These are phyloP conservation scores for Rhinoraja longicauda DNA, from an alignment of 2,797 vertebrate species.

Conservation along the genomic window DNA sequence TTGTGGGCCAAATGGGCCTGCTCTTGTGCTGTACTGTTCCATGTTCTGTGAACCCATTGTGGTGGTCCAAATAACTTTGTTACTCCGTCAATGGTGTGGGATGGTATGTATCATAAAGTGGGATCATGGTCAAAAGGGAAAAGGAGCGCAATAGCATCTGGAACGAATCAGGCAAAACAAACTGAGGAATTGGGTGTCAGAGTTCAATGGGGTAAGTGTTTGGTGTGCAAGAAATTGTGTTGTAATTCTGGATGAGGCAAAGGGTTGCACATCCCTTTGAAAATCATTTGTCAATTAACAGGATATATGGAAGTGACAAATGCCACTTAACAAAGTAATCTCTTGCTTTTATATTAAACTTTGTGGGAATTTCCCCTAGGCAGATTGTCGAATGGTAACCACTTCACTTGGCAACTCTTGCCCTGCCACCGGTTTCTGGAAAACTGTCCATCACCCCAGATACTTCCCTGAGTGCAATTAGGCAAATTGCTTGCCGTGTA, in stretches of 20 bases:
- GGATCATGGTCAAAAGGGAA: background rate
- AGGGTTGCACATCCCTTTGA: background rate
- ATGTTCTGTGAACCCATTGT: background rate
- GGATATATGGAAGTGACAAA: too few relatives aligned
- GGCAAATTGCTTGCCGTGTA: background rate
- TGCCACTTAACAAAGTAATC: too few relatives aligned
- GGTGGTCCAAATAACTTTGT: background rate
- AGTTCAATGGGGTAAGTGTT: background rate
- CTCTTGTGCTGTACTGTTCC: too few relatives aligned
- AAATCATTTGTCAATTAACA: background rate
- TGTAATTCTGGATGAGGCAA: background rate
- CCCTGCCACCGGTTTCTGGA: background rate
- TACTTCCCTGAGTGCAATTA: background rate
- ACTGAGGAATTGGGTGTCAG: background rate
- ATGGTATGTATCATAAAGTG: background rate
- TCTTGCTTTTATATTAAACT: too few relatives aligned
- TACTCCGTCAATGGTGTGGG: background rate
- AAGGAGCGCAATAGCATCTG: background rate
- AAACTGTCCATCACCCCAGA: background rate
- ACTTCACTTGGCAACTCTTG: background rate
- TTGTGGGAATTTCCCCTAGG: background rate
- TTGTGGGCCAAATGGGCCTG: too few relatives aligned
- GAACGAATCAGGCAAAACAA: background rate
- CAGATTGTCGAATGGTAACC: background rate
- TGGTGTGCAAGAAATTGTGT: background rate